Percentiles rank a stretch among this genome's conserved stretches.
Conservation (phyloP, 2,797 vertebrate species). For the Sphenopsis melanotis region DNA sequence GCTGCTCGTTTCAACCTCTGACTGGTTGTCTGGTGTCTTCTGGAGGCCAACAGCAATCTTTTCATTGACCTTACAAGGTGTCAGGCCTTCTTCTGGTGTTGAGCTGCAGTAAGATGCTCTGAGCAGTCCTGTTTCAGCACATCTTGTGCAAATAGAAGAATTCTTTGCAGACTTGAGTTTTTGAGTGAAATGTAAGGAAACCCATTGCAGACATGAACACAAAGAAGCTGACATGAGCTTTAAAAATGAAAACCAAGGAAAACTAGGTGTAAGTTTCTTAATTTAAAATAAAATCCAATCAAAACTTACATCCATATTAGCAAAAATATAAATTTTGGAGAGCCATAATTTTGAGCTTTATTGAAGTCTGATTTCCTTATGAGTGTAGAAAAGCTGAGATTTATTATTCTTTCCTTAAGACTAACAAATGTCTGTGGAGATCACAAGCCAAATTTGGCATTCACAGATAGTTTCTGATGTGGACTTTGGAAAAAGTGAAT, state of each 20-base stretch:
- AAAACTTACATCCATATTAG: background rate
- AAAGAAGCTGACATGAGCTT: background rate
- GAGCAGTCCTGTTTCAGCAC: background rate
- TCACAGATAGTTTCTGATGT: constrained; percentile 48
- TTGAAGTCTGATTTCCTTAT: background rate
- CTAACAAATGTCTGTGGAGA: constrained; percentile 38
- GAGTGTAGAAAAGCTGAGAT: constrained; percentile 3
- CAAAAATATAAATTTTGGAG: constrained; percentile 7
- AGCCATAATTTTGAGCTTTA: background rate
- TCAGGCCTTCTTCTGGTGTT: background rate
- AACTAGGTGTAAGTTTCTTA: background rate
- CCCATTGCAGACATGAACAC: background rate
- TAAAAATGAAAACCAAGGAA: background rate
- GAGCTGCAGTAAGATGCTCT: background rate
- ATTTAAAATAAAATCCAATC: background rate
- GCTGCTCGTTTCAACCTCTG: background rate
- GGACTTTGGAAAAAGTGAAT: constrained; percentile 54
- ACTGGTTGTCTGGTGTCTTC: background rate
- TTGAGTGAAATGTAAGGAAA: background rate
- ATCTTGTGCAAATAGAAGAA: background rate
- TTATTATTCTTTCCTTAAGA: constrained; percentile 3
- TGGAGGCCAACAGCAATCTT: background rate
- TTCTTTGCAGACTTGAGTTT: background rate
- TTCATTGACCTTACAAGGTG: background rate
- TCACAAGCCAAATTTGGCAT: constrained; percentile 35